Conservation (phyloP, 1,140 invertebrate species). For the Drosophila leontia region DNA sequence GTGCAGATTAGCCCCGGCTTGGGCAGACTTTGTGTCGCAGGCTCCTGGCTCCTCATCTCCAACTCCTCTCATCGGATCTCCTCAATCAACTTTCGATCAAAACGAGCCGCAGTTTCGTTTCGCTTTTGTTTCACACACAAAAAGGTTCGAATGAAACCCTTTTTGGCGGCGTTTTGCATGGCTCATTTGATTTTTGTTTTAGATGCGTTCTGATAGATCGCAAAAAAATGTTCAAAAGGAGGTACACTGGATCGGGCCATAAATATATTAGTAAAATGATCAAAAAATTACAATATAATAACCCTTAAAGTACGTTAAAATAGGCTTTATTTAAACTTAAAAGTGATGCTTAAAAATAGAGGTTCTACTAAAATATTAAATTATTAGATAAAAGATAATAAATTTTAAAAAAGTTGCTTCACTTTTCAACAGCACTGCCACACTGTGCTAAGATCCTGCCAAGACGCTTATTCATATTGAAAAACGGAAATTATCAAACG, state of each 20-base stretch:
- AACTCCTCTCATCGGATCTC: conserved; percentile 14
- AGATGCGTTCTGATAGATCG: conserved; percentile 77
- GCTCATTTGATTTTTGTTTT: conserved; percentile 79
- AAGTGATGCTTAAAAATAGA: background rate
- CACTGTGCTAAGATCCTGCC: conserved; percentile 23
- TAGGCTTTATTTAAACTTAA: background rate
- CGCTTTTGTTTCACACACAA: conserved; percentile 73
- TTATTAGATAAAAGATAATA: no score
- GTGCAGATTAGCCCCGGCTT: conserved; percentile 72
- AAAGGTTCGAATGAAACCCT: conserved; percentile 51
- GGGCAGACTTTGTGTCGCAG: conserved; percentile 78
- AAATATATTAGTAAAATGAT: no score
- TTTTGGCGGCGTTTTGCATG: conserved; percentile 79
- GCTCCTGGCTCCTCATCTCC: conserved; percentile 28
- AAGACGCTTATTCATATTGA: conserved; percentile 64
- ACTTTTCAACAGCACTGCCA: background rate
- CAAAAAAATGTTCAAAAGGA: conserved; percentile 28
- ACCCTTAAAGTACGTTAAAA: no score
- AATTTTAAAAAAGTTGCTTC: no score
- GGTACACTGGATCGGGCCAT: conserved; percentile 32
- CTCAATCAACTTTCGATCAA: conserved; percentile 82
- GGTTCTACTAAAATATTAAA: background rate
- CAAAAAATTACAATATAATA: no score
- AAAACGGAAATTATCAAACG: conserved; percentile 82
- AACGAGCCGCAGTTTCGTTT: conserved; percentile 57